Conservation (phyloP, 2,888 invertebrate species). For the Scelioninae gen. 1 region DNA sequence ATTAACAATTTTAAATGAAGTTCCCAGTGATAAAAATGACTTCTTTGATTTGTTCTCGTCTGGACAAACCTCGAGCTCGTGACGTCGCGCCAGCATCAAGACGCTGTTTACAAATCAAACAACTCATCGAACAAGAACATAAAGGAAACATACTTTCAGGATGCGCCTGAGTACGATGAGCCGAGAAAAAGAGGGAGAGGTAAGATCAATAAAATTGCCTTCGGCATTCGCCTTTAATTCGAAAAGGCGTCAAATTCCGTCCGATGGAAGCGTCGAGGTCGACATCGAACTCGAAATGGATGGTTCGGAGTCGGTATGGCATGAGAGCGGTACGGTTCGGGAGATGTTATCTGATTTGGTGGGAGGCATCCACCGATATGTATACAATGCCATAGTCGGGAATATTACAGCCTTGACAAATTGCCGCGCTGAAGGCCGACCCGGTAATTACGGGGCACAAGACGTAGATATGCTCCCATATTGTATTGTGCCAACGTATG, state of each 20-base stretch:
- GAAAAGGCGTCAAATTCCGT: constrained; percentile 77
- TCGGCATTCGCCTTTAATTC: constrained; percentile 76
- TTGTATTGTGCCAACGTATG: no score
- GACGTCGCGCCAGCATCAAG: constrained; percentile 17
- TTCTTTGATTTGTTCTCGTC: background rate
- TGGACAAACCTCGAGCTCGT: constrained; percentile 8
- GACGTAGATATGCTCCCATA: no score
- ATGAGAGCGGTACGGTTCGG: constrained; percentile 68
- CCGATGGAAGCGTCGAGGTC: constrained; percentile 73
- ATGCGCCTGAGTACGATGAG: constrained; percentile 22
- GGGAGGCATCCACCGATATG: constrained; percentile 82
- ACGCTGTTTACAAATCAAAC: constrained; percentile 50
- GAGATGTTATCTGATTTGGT: constrained; percentile 77
- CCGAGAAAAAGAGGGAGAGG: constrained; percentile 53
- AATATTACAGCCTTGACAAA: constrained; percentile 84
- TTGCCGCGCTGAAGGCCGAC: no score
- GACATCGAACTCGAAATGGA: constrained; percentile 75
- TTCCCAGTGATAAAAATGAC: background rate
- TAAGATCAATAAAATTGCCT: constrained; percentile 70
- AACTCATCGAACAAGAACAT: constrained; percentile 43
- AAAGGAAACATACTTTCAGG: constrained; percentile 45
- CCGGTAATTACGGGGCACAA: no score
- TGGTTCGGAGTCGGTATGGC: constrained; percentile 73
- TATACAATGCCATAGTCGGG: constrained; percentile 80
- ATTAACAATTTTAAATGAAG: background rate